These are phyloP conservation scores for Mythimna vitellina DNA, from an alignment of 2,888 invertebrate genomes.

Conservation along the genomic window DNA sequence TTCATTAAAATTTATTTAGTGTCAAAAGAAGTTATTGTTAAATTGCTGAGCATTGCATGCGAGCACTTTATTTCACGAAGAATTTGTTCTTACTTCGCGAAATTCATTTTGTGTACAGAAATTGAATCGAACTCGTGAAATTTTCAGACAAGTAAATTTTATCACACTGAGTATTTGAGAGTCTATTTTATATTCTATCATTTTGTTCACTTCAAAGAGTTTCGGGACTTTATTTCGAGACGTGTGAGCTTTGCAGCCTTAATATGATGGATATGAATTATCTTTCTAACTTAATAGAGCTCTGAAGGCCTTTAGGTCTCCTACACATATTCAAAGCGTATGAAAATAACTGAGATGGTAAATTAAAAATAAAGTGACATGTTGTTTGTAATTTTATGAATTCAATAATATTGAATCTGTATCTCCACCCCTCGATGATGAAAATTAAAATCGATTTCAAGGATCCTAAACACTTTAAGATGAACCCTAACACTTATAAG, in stretches of 20 bases:
- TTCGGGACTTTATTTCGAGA: constrained; percentile 39
- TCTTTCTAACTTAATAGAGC: constrained; percentile 29
- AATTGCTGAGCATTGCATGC: constrained; percentile 40
- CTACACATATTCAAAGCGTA: neutral
- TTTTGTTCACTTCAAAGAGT: constrained; percentile 56
- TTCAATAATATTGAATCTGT: constrained; percentile 14
- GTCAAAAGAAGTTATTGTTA: constrained; percentile 51
- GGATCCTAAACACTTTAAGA: constrained; percentile 50
- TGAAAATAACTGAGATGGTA: constrained; percentile 3
- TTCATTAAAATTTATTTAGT: constrained; percentile 58
- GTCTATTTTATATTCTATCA: constrained; percentile 55
- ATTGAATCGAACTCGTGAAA: constrained; percentile 56
- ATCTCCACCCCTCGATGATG: constrained; percentile 6
- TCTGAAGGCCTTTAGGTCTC: constrained; percentile 11
- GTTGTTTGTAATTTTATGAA: neutral
- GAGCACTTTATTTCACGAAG: constrained; percentile 47
- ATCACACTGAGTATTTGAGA: constrained; percentile 45
- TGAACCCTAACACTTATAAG: constrained; percentile 60
- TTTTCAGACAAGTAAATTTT: constrained; percentile 51
- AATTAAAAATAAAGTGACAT: neutral
- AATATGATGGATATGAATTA: constrained; percentile 44
- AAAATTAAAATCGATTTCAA: constrained; percentile 51
- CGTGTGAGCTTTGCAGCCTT: constrained; percentile 40
- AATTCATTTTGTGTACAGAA: constrained; percentile 55
- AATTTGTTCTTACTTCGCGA: constrained; percentile 38